Base-by-base conservation (phyloP, 2,797 vertebrate genomes). In the Cottoperca gobio region DNA sequence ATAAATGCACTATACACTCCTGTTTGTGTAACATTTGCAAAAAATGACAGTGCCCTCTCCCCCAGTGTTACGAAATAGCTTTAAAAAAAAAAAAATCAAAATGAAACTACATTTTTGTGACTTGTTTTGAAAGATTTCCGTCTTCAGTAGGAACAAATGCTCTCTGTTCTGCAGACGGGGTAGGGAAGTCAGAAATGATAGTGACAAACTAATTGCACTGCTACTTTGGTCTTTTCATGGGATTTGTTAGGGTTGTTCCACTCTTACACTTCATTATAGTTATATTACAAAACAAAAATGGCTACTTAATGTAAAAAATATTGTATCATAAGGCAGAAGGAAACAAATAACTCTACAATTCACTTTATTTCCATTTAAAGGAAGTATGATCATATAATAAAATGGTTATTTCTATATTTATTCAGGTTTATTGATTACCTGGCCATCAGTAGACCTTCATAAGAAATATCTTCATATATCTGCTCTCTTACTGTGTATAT, bases 11-110 rank as follows among this genome's bases (percentile, higher is more conserved):
- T 33, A 21, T 17, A 55, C 52, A 21, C 28, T 53, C 16, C 24
- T 52, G 50, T 76, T 55, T 70, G 14, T 54, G 4, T 40, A 7
- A 46, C n/a, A 11, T 60, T 54, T 42, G 17, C n/a, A 35, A 23
- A 4, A n/a, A n/a, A n/a, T n/a, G n/a, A n/a, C n/a, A n/a, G n/a
- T n/a, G n/a, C n/a, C n/a, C n/a, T n/a, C n/a, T n/a, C 14, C 14
- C 10, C 1, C 23, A 37, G 35, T 64, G 70, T 45, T 58, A 33
- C 28, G 5, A 37, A 62, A 12, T 33, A 31, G 26, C 3, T 33
- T 14, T 40, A 40, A 26, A n/a, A 33, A n/a, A n/a, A n/a, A n/a
- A n/a, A n/a, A n/a, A n/a, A n/a, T n/a, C n/a, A n/a, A n/a, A n/a
- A n/a, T n/a, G n/a, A n/a, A n/a, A n/a, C n/a, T n/a, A n/a, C n/a